Conservation (phyloP, 2,797 vertebrate species). For the Manis pentadactyla region DNA sequence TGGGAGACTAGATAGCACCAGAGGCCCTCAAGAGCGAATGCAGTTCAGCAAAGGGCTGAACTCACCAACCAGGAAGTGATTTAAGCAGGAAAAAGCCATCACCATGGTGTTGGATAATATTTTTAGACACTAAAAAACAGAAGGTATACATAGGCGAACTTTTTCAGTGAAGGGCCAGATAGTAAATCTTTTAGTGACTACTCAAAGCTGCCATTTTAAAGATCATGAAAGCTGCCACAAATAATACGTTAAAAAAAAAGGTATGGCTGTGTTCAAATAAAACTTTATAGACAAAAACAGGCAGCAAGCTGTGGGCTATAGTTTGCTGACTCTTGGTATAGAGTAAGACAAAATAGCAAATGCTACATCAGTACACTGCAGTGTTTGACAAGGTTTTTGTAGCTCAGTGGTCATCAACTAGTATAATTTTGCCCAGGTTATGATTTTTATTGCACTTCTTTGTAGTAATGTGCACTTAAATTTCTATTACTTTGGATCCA, state of each 20-base stretch:
- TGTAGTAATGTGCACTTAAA: constrained; percentile 1
- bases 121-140: background rate
- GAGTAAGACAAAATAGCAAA: background rate
- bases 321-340: background rate
- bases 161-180: background rate
- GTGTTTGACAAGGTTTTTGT: background rate
- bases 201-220: constrained; percentile 1
- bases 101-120: background rate
- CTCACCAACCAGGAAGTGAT: background rate
- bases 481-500: constrained; percentile 43
- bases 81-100: background rate
- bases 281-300: constrained; percentile 46
- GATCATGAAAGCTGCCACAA: background rate
- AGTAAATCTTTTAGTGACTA: background rate
- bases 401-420: constrained; percentile 27
- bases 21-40: background rate
- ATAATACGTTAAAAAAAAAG: background rate
- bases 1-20: background rate
- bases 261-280: background rate
- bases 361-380: background rate
- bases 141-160: background rate
- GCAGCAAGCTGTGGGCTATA: background rate
- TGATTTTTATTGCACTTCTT: constrained; percentile 39
- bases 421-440: constrained; percentile 27
- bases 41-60: background rate